Evolutionary conservation across 2,113 vertebrate species (phyloP), one percentile per base, ranked within the genome.

Genomic region (Takifugu flavidus): DNA sequence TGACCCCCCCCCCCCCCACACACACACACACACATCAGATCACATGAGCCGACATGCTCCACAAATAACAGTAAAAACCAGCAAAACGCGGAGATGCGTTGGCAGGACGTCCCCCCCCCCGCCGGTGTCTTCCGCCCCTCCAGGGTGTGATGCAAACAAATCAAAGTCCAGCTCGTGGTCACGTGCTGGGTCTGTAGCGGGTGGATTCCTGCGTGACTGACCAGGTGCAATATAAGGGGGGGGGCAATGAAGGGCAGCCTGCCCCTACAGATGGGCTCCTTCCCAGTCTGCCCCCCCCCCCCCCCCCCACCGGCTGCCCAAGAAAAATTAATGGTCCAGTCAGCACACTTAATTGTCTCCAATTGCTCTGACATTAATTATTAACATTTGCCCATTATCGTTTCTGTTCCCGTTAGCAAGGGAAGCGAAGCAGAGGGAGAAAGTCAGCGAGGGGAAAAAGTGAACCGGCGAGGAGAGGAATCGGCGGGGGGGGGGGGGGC

Each of bases 281-380:
- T 65, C 44, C 29, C 67, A 39, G 28, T 73, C 80, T 65, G 47
- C 63, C 62, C 56, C 51, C 53, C 20, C 20, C 20, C 20, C 20
- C 20, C 20, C 1, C 34, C 20, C 1, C 62, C 43, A 56, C 49
- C 69, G 67, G 45, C 60, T 47, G 50, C 68, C 76, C 56, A 51
- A 68, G 75, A 84, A 87, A 90, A 91, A 93, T 91, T 67, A 92
- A 91, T 91, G 88, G 82, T 79, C 78, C 79, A 89, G 82, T 86
- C 88, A 70, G 74, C 85, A 43, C 65, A 70, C 83, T 86, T 93
- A 93, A 92, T 93, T 92, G 89, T 87, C 81, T 90, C 84, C 89
- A 88, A 91, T 91, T 91, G 82, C 87, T 86, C 76, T 79, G 82
- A 82, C 83, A 90, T 92, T 90, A 91, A 92, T 93, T 91, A 91